Evolutionary conservation across 2,113 vertebrate genomes (phyloP), one percentile per base, ranked within the genome.

Genomic region (Tricholaema leucomelas): DNA sequence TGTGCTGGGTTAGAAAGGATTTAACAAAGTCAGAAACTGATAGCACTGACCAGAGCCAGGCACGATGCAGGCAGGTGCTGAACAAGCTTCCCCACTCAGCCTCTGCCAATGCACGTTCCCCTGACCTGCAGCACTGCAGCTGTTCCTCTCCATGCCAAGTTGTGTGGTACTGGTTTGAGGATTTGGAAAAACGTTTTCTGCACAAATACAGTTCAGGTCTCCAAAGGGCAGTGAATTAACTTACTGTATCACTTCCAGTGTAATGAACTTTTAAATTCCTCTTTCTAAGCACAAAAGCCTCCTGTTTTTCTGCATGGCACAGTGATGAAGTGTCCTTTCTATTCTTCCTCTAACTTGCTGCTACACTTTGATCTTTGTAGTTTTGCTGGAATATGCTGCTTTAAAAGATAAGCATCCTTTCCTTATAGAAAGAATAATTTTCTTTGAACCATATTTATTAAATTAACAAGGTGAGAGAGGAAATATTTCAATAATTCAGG

Each of bases 221-320:
- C 69, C 38, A 78, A 77, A 88, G 60, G 87, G 84, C 38, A 85
- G 56, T 93, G 90, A 83, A 80, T 88, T 67, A 77, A 92, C n/a
- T 40, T 55, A 55, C 92, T 92, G 89, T 91, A 87, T 87, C 76
- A 46, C 54, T 92, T 91, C 60, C 74, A 81, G 54, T 63, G 66
- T 87, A 89, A 79, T 78, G 31, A 78, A 52, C 93, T 95, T 88
- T 88, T 50, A 75, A 83, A 92, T 85, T 87, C 69, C 40, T 81
- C 66, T 58, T 86, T 75, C 63, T 28, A 70, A 94, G 78, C 77
- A 96, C 88, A 97, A 96, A 96, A 93, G 74, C 82, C 89, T 91
- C 71, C 88, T 96, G 92, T 94, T 83, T 80, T 90, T 77, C 77
- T 82, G 56, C 54, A 48, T 73, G 69, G 69, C 81, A 84, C 25